A percentile compares a stretch with the other conserved stretches of the same genome.
Conservation (phyloP, 1,140 invertebrate species). For the Pseudomyrmex concolor region DNA sequence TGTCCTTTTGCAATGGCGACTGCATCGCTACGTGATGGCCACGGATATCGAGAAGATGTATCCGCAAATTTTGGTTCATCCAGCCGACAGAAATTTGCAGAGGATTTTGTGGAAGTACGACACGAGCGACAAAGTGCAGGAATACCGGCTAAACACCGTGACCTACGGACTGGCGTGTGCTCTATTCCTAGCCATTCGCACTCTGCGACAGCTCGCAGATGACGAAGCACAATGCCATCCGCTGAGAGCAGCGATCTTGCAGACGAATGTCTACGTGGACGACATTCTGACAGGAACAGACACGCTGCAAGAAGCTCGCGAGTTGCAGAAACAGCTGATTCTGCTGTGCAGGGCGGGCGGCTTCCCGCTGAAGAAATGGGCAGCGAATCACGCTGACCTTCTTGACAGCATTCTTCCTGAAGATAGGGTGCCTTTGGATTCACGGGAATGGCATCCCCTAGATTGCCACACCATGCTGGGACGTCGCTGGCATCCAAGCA, state of each 20-base stretch:
- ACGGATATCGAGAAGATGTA: conserved; percentile 28
- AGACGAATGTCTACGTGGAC: not conserved
- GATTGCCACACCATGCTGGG: not conserved
- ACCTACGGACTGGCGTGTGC: too few relatives aligned
- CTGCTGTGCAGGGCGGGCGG: conserved; percentile 18
- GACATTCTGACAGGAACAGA: not conserved
- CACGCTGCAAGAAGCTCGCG: not conserved
- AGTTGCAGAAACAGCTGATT: not conserved
- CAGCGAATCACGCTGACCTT: not conserved
- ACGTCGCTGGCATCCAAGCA: not conserved
- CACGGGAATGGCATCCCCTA: not conserved
- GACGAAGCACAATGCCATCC: not conserved
- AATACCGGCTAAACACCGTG: not conserved
- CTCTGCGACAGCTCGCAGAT: not conserved
- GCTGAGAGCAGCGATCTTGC: not conserved
- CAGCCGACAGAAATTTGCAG: not conserved
- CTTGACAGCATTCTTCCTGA: not conserved
- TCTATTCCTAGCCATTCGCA: not conserved
- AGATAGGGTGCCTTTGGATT: not conserved
- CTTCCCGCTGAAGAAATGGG: not conserved
- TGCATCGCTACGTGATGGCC: not conserved
- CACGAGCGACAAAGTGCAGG: not conserved
- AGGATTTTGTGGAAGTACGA: not conserved
- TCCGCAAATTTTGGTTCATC: not conserved
- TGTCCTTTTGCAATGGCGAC: fast-evolving